A percentile compares a stretch with the other conserved stretches of the same genome.
Evolutionary conservation across 2,888 invertebrate genomes (phyloP).

Genomic region (Nemotelus pantherinus): DNA sequence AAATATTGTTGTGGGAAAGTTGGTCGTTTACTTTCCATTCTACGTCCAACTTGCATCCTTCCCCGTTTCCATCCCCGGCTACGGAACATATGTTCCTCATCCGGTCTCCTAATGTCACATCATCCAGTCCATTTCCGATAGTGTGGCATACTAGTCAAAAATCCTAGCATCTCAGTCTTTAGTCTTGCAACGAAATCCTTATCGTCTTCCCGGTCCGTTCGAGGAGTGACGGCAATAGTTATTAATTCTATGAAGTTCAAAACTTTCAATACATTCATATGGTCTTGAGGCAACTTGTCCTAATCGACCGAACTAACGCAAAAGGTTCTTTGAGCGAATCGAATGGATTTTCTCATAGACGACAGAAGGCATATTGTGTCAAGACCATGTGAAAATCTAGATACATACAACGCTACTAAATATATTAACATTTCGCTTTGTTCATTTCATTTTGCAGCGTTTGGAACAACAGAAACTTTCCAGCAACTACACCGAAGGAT

Average conservation of each 20-base stretch:
- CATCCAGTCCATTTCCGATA: constrained; percentile 1
- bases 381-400: neutral
- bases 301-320: neutral
- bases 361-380: constrained; percentile 1
- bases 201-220: too few relatives aligned
- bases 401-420: neutral
- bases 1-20: constrained; percentile 31
- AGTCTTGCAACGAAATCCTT: too few relatives aligned
- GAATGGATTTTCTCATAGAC: constrained; percentile 4
- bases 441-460: constrained; percentile 67
- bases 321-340: neutral
- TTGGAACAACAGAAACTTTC: constrained; percentile 78
- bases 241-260: too few relatives aligned
- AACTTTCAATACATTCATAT: neutral
- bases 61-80: neutral
- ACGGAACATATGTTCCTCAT: neutral
- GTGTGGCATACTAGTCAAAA: neutral
- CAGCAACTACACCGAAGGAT: constrained; percentile 75
- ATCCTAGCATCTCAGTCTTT: too few relatives aligned
- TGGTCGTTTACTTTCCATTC: constrained; percentile 1
- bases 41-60: neutral
- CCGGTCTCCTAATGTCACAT: neutral
- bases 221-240: too few relatives aligned
- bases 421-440: constrained; percentile 13
- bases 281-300: constrained; percentile 19